Conservation (phyloP, 2,888 invertebrate species). For the Sympetrum striolatum region DNA sequence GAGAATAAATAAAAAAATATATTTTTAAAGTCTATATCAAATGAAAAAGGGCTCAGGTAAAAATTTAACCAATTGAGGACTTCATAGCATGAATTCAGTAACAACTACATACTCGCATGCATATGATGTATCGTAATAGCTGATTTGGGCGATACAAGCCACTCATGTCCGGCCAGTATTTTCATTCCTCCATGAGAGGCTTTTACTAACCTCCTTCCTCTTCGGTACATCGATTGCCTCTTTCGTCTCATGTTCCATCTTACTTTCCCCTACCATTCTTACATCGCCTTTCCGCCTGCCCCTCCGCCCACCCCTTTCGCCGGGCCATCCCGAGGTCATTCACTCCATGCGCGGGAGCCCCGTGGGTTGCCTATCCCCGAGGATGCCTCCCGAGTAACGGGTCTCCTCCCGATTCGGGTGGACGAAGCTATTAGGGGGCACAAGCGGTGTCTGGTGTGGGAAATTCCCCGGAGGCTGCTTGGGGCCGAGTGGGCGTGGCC, state of each 20-base stretch:
- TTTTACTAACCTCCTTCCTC: not conserved
- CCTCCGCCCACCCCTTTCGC: not conserved
- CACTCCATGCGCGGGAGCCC: not conserved
- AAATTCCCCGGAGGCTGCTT: not conserved
- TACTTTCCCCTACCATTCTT: not conserved
- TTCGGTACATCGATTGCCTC: not conserved
- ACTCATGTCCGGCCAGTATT: no score
- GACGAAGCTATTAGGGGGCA: constrained; percentile 15
- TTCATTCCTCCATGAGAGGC: no score
- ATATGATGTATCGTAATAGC: no score
- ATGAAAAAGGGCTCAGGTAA: no score
- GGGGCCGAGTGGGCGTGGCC: constrained; percentile 10
- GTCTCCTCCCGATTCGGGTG: constrained; percentile 16
- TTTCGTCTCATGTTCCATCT: not conserved
- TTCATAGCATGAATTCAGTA: no score
- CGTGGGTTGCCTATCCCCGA: not conserved
- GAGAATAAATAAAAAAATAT: no score
- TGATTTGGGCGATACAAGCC: no score
- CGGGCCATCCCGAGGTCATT: constrained; percentile 24
- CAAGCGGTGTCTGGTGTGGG: not conserved
- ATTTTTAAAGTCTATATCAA: no score
- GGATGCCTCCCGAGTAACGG: constrained; percentile 4
- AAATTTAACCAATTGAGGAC: no score
- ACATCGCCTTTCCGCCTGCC: not conserved
- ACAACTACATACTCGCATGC: no score